Evolutionary conservation across 2,797 vertebrate species (phyloP), one percentile per base, ranked within the genome.

Genomic region (Tachyglossus aculeatus): DNA sequence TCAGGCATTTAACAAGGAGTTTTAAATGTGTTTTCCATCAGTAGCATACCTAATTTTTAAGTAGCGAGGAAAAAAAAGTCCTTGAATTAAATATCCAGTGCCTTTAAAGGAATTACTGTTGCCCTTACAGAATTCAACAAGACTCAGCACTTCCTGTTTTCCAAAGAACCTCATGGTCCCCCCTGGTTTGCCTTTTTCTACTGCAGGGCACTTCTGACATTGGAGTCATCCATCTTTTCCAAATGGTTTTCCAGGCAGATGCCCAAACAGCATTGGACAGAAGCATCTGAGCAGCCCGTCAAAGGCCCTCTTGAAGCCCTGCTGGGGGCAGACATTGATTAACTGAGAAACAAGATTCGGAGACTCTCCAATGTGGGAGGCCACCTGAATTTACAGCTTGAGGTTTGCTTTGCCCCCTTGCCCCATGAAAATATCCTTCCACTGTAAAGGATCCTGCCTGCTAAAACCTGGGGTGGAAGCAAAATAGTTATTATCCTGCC

Each of bases 341-440:
- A n/a, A 38, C 56, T 52, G 1, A n/a, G 2, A 64, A 60, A 32
- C 48, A 36, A 34, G 14, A 66, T 7, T 14, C 57, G 84, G 63
- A 33, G n/a, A 13, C 78, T n/a, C 82, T 81, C 50, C 75, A 51
- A 65, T 21, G 71, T 74, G 3, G 2, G 54, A 75, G 24, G 43
- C 33, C 11, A 47, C 69, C 40, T 77, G 60, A 85, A 74, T 25
- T 40, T 43, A 31, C 7, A 67, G 22, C 45, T 70, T 22, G 19
- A n/a, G 9, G 37, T 24, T 71, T 61, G 53, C 32, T 64, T 76
- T 66, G 27, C 73, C 71, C 29, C 56, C 13, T 36, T 68, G 83
- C n/a, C n/a, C n/a, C 71, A 69, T 56, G 24, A 77, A 83, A 71
- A 41, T 50, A 71, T 24, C 45, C 69, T 80, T 76, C 47, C 21